phyloP scores from a whole-genome alignment of 2,888 invertebrate genomes.

The Noctua comes region DNA sequence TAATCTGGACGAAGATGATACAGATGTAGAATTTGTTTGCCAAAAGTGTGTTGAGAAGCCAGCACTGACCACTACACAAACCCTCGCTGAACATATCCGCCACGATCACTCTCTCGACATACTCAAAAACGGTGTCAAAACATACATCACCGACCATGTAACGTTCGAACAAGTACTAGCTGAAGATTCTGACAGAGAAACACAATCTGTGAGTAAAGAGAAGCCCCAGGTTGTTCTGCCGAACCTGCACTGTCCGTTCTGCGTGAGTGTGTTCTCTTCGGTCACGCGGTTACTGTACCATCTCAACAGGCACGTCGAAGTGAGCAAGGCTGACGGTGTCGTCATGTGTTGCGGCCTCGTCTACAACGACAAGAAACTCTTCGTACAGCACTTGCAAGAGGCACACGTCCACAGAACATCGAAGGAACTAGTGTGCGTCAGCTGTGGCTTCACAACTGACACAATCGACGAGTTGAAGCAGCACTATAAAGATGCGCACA shows the following conservation, averaged over 20 bases:
- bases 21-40: constrained; percentile 78
- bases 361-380: constrained; percentile 70
- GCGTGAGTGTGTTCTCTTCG: constrained; percentile 78
- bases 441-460: constrained; percentile 72
- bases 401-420: constrained; percentile 66
- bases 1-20: constrained; percentile 67
- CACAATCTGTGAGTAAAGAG: constrained; percentile 44
- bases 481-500: constrained; percentile 69
- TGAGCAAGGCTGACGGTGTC: constrained; percentile 70
- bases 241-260: constrained; percentile 77
- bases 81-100: constrained; percentile 74
- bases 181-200: constrained; percentile 70
- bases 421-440: constrained; percentile 67
- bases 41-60: constrained; percentile 74
- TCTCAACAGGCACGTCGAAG: constrained; percentile 76
- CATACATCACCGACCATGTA: constrained; percentile 77
- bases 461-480: constrained; percentile 57
- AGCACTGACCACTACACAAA: constrained; percentile 62
- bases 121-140: constrained; percentile 56
- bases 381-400: constrained; percentile 76
- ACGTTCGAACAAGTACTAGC: constrained; percentile 78
- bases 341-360: constrained; percentile 73
- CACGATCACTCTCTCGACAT: constrained; percentile 66
- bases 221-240: constrained; percentile 49
- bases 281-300: constrained; percentile 78